These are phyloP conservation scores for Lycophotia porphyrea DNA, from an alignment of 2,888 invertebrate species.

Conservation along the genomic window DNA sequence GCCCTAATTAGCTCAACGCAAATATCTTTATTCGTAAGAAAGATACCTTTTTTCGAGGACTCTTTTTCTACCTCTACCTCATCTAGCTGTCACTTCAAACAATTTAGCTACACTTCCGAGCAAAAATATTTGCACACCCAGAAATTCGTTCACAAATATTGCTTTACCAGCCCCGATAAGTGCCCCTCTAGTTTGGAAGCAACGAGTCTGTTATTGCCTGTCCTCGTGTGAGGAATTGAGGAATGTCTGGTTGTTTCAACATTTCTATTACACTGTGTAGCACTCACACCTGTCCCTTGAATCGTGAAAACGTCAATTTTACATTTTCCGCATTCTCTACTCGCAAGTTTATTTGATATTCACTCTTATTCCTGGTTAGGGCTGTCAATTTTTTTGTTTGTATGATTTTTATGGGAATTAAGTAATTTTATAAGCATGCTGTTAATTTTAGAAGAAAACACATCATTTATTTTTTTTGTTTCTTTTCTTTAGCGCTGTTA, in stretches of 20 bases:
- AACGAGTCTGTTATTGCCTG: conserved; percentile 52
- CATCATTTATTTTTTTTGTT: too few species aligned
- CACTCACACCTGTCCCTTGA: conserved; percentile 84
- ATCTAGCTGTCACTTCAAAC: background rate
- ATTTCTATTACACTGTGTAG: conserved; percentile 76
- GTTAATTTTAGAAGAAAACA: background rate
- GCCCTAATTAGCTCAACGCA: background rate
- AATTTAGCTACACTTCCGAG: conserved; percentile 4
- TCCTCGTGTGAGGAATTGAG: conserved; percentile 58
- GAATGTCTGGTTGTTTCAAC: conserved; percentile 75
- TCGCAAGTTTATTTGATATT: conserved; percentile 80
- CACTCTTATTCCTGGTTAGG: conserved; percentile 65
- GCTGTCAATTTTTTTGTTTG: conserved; percentile 30
- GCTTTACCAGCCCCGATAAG: conserved; percentile 34
- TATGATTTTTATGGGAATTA: background rate
- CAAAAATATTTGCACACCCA: conserved; percentile 19
- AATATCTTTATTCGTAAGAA: background rate
- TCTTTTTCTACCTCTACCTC: background rate
- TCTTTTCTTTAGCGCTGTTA: background rate
- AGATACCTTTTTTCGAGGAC: too few species aligned
- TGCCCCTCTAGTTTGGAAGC: conserved; percentile 40
- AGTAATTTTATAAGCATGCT: background rate
- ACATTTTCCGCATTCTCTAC: conserved; percentile 82
- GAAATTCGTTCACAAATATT: conserved; percentile 35
- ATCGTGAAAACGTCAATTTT: conserved; percentile 88